Evolutionary conservation across 2,888 invertebrate genomes (phyloP), one percentile per base, ranked within the genome.

Genomic region (Ametastegia equiseti): DNA sequence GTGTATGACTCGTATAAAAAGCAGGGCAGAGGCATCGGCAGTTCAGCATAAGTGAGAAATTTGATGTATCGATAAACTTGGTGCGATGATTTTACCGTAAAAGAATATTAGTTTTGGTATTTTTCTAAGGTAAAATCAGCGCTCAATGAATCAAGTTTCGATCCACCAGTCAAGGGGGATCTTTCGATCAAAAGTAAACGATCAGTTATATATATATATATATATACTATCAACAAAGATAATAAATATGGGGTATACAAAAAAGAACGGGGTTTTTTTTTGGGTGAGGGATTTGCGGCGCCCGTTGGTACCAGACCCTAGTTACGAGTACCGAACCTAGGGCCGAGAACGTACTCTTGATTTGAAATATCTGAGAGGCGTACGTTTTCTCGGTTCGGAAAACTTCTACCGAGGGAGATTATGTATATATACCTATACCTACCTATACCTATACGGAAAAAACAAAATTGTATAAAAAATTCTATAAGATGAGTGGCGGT

Each of bases 301-400:
- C 90, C 90, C 87, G 91, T 88, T 87, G 90, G 89, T 89, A 87
- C n/a, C 91, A 91, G 91, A 90, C 90, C 91, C 91, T 91, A 91
- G 91, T 91, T 91, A 91, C 91, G 91, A 91, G 91, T 91, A 89
- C 91, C 91, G 91, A 91, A 87, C 91, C 91, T 91, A 91, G 91
- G 91, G 89, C 88, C 90, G 91, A 91, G 91, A 88, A 36, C 36
- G 45, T 30, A 36, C 36, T 54, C 36, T 75, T 75, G 1, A 36
- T 33, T 39, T 45, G 63, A 27, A 11, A 23, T 69, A 27, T 45
- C 9, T 27, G 4, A 15, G 27, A 4, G 11, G 15, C 13, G 47
- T 6, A 42, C 60, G 60, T 60, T 30, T 60, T 60, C 60, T 60
- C 60, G 60, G 60, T 60, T 60, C 30, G 13, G 15, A 60, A 60